Conservation (phyloP, 2,797 vertebrate species). For the Pogonophryne albipinna region DNA sequence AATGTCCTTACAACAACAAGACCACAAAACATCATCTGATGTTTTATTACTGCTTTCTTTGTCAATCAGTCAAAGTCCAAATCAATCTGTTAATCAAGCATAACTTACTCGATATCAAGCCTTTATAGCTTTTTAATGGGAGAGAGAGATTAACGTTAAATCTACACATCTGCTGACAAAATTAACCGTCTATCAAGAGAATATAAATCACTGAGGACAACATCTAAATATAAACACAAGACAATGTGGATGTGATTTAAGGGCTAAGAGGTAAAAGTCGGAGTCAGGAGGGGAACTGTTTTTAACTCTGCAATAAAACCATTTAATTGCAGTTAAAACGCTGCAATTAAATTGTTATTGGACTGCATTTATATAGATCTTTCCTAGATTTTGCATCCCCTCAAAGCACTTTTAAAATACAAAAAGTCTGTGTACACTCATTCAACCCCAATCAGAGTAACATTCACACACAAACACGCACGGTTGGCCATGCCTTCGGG, state of each 20-base stretch:
- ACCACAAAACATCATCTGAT: neutral
- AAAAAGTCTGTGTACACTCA: too few relatives aligned
- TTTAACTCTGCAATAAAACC: too few relatives aligned
- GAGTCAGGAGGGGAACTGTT: too few relatives aligned
- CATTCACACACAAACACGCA: too few relatives aligned
- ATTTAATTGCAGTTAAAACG: too few relatives aligned
- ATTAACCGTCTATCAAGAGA: neutral
- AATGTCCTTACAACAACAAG: neutral
- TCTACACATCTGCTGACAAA: neutral
- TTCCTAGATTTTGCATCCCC: too few relatives aligned
- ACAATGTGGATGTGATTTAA: slow-evolving; percentile 8
- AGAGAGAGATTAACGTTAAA: neutral
- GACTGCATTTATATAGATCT: too few relatives aligned
- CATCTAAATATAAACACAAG: slow-evolving; percentile 1
- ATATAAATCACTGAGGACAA: neutral
- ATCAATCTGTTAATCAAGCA: neutral
- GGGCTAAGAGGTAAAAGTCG: neutral
- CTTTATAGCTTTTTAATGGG: neutral
- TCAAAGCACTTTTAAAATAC: too few relatives aligned
- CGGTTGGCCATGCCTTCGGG: too few relatives aligned
- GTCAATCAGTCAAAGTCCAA: neutral
- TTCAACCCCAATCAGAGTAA: too few relatives aligned
- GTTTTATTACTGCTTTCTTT: neutral
- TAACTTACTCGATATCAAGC: slow-evolving; percentile 1
- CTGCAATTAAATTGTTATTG: too few relatives aligned